Evolutionary conservation across 2,113 vertebrate genomes (phyloP).

Genomic region (Carassius gibelio): DNA sequence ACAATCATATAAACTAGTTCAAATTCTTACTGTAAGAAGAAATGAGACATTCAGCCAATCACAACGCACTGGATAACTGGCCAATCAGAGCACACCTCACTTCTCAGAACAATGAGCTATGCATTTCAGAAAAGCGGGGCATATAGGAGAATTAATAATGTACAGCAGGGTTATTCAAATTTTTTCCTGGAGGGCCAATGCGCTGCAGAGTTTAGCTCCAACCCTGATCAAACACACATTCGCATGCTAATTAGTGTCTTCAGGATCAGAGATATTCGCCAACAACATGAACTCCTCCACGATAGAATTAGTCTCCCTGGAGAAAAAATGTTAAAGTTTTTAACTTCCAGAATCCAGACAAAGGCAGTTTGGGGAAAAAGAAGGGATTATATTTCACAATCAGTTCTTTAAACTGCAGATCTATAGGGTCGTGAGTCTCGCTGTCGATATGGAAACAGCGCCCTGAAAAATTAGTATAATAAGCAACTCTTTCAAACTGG

Average conservation of each 20-base stretch:
- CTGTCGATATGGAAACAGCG: constrained; percentile 97
- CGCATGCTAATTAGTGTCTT: too few species aligned
- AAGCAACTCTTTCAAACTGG: too few species aligned
- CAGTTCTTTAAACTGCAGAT: constrained; percentile 92
- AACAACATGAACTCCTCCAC: constrained; percentile 99
- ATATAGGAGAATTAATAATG: too few species aligned
- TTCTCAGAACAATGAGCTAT: too few species aligned
- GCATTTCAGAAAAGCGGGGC: too few species aligned
- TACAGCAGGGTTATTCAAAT: too few species aligned
- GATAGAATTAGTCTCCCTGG: constrained; percentile 98
- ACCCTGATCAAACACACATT: too few species aligned
- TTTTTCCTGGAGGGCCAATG: too few species aligned
- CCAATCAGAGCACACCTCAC: too few species aligned
- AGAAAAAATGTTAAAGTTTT: constrained; percentile 15
- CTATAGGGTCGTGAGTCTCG: constrained; percentile 98
- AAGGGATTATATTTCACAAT: neutral
- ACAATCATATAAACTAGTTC: too few species aligned
- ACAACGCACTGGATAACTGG: too few species aligned
- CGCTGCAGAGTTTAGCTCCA: too few species aligned
- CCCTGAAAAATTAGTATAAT: constrained; percentile 73
- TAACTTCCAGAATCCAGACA: neutral
- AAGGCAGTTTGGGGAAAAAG: neutral
- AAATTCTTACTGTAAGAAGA: neutral
- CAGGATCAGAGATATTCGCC: constrained; percentile 80
- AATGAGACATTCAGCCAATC: neutral